Evolutionary conservation across 2,888 invertebrate species (phyloP).

Genomic region (Toxonevra muliebris): DNA sequence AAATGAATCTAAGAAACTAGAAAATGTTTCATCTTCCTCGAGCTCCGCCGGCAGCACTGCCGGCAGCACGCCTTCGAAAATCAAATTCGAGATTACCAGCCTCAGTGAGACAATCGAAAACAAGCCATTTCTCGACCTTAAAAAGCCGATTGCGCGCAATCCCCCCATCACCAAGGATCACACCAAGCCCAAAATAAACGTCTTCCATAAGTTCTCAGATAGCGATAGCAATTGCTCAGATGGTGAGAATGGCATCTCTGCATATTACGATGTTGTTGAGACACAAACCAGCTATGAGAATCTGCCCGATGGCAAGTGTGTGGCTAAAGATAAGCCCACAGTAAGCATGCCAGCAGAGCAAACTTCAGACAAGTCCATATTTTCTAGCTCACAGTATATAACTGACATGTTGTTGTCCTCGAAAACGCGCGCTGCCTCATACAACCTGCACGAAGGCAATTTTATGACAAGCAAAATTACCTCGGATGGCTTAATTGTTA

Average conservation of each 20-base stretch:
- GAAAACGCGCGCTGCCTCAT: conserved; percentile 63
- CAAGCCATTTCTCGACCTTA: conserved; percentile 64
- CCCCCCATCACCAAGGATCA: conserved; percentile 74
- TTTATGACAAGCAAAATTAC: conserved; percentile 66
- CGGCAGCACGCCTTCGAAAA: conserved; percentile 48
- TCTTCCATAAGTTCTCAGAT: conserved; percentile 70
- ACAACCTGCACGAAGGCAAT: conserved; percentile 63
- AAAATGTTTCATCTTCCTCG: conserved; percentile 37
- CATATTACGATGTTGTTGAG: conserved; percentile 65
- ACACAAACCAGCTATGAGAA: conserved; percentile 62
- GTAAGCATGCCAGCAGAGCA: conserved; percentile 34
- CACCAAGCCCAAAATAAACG: conserved; percentile 73
- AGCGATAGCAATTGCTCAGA: conserved; percentile 72
- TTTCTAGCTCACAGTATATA: conserved; percentile 62
- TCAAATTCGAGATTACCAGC: conserved; percentile 62
- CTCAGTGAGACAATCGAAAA: conserved; percentile 54
- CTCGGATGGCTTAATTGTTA: conserved; percentile 63
- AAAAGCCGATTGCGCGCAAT: conserved; percentile 68
- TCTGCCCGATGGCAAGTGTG: conserved; percentile 61
- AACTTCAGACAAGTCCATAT: conserved; percentile 39
- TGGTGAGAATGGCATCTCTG: conserved; percentile 66
- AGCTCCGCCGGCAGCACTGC: background rate
- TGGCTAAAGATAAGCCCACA: conserved; percentile 39
- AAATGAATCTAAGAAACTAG: conserved; percentile 60
- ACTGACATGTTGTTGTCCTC: conserved; percentile 64